Percentiles rank a stretch among this genome's conserved stretches.
Conservation (phyloP, 2,888 invertebrate species). For the Troides helena region DNA sequence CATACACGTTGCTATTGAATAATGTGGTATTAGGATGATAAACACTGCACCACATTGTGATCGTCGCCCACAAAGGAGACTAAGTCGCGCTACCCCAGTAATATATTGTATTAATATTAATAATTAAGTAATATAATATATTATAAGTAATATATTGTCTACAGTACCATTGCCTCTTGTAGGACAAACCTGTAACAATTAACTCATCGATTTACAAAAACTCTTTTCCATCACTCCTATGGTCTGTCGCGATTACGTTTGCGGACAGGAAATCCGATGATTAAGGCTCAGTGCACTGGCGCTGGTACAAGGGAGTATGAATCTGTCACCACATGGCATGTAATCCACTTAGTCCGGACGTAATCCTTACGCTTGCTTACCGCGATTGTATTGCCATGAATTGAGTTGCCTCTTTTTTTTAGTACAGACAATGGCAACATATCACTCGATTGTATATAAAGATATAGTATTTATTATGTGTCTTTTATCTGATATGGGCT, state of each 20-base stretch:
- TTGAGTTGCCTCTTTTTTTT: neutral
- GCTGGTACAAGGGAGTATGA: neutral
- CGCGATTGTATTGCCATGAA: constrained; percentile 33
- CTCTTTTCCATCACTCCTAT: neutral
- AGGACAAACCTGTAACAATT: neutral
- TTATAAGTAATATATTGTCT: too few relatives aligned
- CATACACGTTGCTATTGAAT: too few relatives aligned
- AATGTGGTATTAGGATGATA: too few relatives aligned
- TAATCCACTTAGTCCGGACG: constrained; percentile 22
- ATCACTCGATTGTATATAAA: neutral
- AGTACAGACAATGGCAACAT: neutral
- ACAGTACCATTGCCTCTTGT: too few relatives aligned
- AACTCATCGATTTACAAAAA: neutral
- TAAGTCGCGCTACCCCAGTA: too few relatives aligned
- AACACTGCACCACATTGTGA: too few relatives aligned
- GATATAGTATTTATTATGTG: too few relatives aligned
- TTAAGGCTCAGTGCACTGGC: neutral
- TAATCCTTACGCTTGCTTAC: constrained; percentile 36
- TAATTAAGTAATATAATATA: too few relatives aligned
- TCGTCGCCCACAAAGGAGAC: too few relatives aligned
- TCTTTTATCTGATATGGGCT: too few relatives aligned
- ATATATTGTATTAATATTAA: too few relatives aligned
- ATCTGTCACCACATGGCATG: constrained; percentile 24
- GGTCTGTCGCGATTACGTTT: neutral
- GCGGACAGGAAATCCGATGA: neutral